Evolutionary conservation across 2,797 vertebrate species (phyloP).

Genomic region (Syncerus caffer): DNA sequence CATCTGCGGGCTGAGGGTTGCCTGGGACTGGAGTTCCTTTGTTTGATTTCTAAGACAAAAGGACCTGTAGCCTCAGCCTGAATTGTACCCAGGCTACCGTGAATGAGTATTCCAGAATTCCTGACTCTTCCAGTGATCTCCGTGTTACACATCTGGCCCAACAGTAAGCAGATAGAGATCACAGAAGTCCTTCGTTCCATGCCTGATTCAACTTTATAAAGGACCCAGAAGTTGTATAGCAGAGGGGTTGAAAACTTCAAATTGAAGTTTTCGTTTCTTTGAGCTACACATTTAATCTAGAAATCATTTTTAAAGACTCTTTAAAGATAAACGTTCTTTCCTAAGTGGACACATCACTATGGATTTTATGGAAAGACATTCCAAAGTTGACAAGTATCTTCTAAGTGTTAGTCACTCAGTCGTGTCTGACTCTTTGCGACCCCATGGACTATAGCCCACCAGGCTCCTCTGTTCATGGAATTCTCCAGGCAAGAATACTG

Average conservation of each 20-base stretch:
- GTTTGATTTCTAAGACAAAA: not conserved
- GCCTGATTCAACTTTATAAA: slow-evolving; percentile 2
- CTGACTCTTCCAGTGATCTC: not conserved
- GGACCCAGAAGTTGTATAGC: not conserved
- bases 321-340: slow-evolving; percentile 27
- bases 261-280: not conserved
- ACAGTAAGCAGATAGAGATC: not conserved
- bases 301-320: not conserved
- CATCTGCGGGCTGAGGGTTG: not conserved
- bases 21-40: not conserved
- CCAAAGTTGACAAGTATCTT: not conserved
- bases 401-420: not conserved
- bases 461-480: not conserved
- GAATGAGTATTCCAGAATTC: not conserved
- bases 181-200: not conserved
- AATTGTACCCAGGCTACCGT: not conserved
- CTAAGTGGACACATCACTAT: not conserved
- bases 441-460: not conserved
- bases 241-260: not conserved
- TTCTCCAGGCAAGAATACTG: not conserved
- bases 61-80: not conserved
- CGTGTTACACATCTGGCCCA: not conserved
- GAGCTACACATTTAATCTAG: slow-evolving; percentile 1
- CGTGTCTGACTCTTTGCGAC: not conserved
- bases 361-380: not conserved